Base-by-base conservation (phyloP, 2,113 vertebrate species). In the Engystomops pustulosus region DNA sequence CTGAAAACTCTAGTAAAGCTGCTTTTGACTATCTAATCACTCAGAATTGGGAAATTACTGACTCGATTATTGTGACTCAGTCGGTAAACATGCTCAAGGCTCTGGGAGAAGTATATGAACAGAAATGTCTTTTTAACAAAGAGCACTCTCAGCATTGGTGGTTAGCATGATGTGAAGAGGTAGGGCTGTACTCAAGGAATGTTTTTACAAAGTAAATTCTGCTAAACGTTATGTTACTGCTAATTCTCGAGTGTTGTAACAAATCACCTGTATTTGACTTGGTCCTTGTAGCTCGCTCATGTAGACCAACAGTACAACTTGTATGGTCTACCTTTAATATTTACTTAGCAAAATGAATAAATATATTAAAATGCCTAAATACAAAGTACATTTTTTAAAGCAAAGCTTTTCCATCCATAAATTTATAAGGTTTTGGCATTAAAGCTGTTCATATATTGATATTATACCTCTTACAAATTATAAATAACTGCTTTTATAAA, bases 111-210 rank as follows among this genome's bases (percentile, higher is more conserved):
- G 49, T 82, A 70, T 38, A 41, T 30, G 20, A 58, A 44, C 47
- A 41, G 49, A 72, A 41, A 82, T 20, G 51, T 27, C n/a, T 58
- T n/a, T 72, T n/a, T 72, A 5, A 72, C 67, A 81, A 81, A 81
- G 80, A 71, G 32, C 41, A 58, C 80, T 72, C 80, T 69, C 62
- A 81, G 34, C 45, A 72, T 44, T 36, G 80, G 80, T 72, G 51
- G 68, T 20, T 80, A 27, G 69, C 47, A 67, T 82, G 67, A 41
- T 72, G 45, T 23, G 27, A 32, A 44, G 36, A 58, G 36, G n/a
- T 53, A 34, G 30, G 12, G 49, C 65, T 27, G 32, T 25, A 82
- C 49, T 20, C 53, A 25, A 27, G 68, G 44, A 72, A 71, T 82
- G 68, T 72, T 82, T 82, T 60, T 20, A 44, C 30, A 82, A 45